Percentiles rank a stretch among this genome's conserved stretches.
Conservation (phyloP, 2,113 vertebrate species). For the Neogale vison region DNA sequence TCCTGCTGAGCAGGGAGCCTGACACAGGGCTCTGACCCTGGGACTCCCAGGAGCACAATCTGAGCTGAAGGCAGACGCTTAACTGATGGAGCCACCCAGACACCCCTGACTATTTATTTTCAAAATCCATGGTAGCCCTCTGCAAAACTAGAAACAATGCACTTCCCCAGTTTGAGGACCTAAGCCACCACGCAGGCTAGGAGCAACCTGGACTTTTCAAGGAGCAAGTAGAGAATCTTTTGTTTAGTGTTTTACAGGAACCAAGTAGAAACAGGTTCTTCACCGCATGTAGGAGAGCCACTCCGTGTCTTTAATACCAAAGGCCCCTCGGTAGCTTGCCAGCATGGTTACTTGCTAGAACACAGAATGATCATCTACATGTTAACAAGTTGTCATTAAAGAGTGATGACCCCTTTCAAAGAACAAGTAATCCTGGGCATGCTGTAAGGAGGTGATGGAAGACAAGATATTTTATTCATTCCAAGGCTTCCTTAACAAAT, state of each 20-base stretch:
- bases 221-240: not conserved
- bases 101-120: not conserved
- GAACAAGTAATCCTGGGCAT: constrained; percentile 18
- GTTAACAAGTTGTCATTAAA: constrained; percentile 70
- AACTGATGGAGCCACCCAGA: too few species aligned
- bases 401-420: constrained; percentile 72
- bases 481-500: constrained; percentile 61
- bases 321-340: not conserved
- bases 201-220: not conserved
- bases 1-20: too few species aligned
- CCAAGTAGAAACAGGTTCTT: not conserved
- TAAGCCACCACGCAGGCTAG: not conserved
- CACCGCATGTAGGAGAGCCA: not conserved
- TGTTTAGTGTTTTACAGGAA: not conserved
- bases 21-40: too few species aligned
- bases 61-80: too few species aligned
- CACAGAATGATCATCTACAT: constrained; percentile 61
- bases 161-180: not conserved
- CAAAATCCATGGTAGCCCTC: not conserved
- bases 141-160: not conserved
- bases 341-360: constrained; percentile 11
- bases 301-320: not conserved
- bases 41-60: too few species aligned
- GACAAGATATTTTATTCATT: constrained; percentile 73
- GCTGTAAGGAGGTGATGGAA: constrained; percentile 55